Percentiles rank a stretch among this genome's conserved stretches.
Conservation (phyloP, 2,888 invertebrate species). For the Oligia strigilis region DNA sequence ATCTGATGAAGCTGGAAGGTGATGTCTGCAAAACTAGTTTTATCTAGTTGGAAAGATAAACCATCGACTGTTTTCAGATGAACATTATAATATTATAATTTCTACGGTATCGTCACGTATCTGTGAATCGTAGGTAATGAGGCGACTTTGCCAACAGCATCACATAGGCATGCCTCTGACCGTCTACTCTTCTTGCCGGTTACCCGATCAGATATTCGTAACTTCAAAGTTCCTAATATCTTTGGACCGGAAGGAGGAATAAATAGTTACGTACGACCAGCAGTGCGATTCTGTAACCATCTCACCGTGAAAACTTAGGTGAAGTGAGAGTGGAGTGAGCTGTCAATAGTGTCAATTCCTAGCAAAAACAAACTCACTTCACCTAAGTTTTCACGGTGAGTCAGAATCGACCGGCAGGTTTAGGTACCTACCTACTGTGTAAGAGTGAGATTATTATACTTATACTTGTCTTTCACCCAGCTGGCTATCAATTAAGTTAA, state of each 20-base stretch:
- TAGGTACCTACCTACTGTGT: neutral
- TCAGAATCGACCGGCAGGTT: too few relatives aligned
- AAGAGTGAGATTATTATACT: neutral
- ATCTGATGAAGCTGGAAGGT: neutral
- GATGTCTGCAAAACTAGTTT: neutral
- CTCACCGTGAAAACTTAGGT: too few relatives aligned
- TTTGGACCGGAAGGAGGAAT: neutral
- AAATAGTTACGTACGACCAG: too few relatives aligned
- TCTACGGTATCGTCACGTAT: neutral
- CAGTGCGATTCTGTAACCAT: too few relatives aligned
- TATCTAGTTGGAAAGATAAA: neutral
- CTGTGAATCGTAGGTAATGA: conserved; percentile 3
- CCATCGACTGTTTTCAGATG: neutral
- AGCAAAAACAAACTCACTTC: too few relatives aligned
- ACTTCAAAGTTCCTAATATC: neutral
- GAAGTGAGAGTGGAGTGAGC: too few relatives aligned
- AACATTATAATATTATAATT: neutral
- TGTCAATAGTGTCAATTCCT: too few relatives aligned
- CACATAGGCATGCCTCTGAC: neutral
- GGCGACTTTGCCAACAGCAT: neutral
- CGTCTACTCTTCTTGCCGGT: too few relatives aligned
- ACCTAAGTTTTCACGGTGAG: too few relatives aligned
- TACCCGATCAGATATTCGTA: neutral
- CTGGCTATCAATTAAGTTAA: neutral
- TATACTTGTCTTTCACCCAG: neutral